A percentile compares a stretch with the other conserved stretches of the same genome.
These are phyloP conservation scores for Myxocyprinus asiaticus DNA, from an alignment of 2,113 vertebrate species.

Conservation along the genomic window DNA sequence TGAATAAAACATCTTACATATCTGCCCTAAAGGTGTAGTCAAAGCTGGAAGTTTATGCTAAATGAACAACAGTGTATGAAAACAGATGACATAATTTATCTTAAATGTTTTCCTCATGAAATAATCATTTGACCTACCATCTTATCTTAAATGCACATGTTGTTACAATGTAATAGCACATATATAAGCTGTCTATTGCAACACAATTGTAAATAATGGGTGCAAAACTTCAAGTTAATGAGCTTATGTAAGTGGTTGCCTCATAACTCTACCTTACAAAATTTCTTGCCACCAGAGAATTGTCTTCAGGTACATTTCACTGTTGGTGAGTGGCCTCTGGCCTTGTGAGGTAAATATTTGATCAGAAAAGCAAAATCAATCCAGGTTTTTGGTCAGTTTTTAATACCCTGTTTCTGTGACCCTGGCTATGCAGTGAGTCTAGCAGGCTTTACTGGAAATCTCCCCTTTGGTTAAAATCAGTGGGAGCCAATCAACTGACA, in stretches of 20 bases:
- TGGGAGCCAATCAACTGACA: conserved; percentile 21
- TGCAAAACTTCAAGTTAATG: neutral
- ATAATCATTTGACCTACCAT: neutral
- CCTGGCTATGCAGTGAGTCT: neutral
- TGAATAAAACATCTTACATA: conserved; percentile 6
- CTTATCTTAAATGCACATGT: neutral
- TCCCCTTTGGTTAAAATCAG: conserved; percentile 14
- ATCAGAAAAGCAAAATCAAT: conserved; percentile 19
- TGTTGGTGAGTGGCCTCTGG: conserved; percentile 26
- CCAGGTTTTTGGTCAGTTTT: neutral
- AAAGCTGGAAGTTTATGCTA: conserved; percentile 4
- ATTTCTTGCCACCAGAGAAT: neutral
- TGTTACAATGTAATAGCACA: neutral
- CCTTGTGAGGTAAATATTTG: conserved; percentile 2
- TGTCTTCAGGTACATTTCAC: conserved; percentile 20
- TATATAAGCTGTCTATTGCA: neutral
- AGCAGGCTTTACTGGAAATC: conserved; percentile 1
- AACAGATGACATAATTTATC: conserved; percentile 26
- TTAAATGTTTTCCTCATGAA: conserved; percentile 16
- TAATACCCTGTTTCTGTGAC: conserved; percentile 37
- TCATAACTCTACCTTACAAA: neutral
- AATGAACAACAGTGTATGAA: conserved; percentile 2
- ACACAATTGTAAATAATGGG: neutral
- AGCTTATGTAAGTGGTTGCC: neutral
- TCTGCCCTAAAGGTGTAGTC: conserved; percentile 5